phyloP scores from a whole-genome alignment of 1,140 invertebrate species.

The Drosophila ohnishii region DNA sequence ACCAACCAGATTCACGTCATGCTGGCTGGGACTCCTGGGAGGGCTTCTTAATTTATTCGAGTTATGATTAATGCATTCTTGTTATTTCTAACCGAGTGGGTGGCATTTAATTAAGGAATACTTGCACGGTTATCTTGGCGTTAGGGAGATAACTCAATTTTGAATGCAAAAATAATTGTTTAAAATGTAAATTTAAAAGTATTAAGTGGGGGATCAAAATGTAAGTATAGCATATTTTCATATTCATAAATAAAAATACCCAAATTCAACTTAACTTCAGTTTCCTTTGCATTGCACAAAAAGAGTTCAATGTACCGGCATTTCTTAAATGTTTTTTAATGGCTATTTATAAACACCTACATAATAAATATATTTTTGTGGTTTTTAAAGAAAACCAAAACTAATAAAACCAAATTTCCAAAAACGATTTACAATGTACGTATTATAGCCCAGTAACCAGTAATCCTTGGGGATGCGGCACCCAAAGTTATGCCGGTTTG shows the following conservation, averaged over 20 bases:
- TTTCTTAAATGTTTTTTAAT: not conserved
- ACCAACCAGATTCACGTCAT: slow-evolving; percentile 15
- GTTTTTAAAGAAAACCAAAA: not conserved
- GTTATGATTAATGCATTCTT: slow-evolving; percentile 21
- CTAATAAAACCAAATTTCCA: not conserved
- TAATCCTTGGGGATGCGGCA: not conserved
- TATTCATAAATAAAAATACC: not conserved
- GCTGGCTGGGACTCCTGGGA: slow-evolving; percentile 9
- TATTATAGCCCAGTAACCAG: not conserved
- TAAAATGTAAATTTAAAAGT: not conserved
- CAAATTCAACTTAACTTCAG: not conserved
- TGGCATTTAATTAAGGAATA: slow-evolving; percentile 10
- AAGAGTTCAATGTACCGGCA: not conserved
- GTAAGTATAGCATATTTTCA: not conserved
- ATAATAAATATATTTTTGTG: not conserved
- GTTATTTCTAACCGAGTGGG: slow-evolving; percentile 6
- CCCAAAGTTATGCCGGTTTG: slow-evolving; percentile 14
- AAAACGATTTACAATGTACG: not conserved
- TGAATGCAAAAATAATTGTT: not conserved
- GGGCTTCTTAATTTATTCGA: slow-evolving; percentile 4
- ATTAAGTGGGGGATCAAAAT: not conserved
- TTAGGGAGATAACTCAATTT: slow-evolving; percentile 2
- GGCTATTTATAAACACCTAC: not conserved
- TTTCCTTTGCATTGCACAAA: not conserved
- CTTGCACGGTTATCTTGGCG: not conserved